These are phyloP conservation scores for Actenoides hombroni DNA, from an alignment of 2,113 vertebrate genomes.

Conservation along the genomic window DNA sequence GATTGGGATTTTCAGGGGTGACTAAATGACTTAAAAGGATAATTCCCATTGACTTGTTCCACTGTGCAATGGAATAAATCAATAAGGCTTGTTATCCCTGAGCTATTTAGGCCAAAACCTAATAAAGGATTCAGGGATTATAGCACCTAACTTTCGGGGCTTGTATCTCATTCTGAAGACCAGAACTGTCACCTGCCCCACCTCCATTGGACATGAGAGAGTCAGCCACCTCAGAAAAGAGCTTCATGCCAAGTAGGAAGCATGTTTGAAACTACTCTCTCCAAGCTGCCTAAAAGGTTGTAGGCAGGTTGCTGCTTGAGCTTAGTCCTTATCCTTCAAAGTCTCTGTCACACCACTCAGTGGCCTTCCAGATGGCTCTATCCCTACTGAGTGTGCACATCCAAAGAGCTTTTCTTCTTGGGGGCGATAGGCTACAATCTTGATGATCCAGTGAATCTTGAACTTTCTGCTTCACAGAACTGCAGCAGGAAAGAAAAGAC, in stretches of 20 bases:
- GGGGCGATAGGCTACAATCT: background rate
- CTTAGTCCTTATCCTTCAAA: background rate
- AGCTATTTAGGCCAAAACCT: conserved; percentile 12
- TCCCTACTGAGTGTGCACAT: background rate
- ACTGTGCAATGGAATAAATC: conserved; percentile 13
- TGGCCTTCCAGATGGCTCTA: background rate
- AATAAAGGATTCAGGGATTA: background rate
- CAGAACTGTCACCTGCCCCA: background rate
- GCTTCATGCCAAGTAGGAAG: background rate
- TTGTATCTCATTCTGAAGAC: background rate
- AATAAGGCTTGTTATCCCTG: background rate
- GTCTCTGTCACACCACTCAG: background rate
- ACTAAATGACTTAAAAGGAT: conserved; percentile 36
- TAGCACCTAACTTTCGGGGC: background rate
- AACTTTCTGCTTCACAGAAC: background rate
- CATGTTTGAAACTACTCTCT: background rate
- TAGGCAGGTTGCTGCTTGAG: background rate
- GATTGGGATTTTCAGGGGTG: conserved; percentile 22
- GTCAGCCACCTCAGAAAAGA: background rate
- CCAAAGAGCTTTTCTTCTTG: background rate
- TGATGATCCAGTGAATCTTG: background rate
- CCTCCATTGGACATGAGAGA: background rate
- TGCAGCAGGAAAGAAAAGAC: background rate
- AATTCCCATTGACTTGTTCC: background rate
- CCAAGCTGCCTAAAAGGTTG: background rate